Base-by-base conservation (phyloP, 2,113 vertebrate genomes). In the Antechinus stuartii region DNA sequence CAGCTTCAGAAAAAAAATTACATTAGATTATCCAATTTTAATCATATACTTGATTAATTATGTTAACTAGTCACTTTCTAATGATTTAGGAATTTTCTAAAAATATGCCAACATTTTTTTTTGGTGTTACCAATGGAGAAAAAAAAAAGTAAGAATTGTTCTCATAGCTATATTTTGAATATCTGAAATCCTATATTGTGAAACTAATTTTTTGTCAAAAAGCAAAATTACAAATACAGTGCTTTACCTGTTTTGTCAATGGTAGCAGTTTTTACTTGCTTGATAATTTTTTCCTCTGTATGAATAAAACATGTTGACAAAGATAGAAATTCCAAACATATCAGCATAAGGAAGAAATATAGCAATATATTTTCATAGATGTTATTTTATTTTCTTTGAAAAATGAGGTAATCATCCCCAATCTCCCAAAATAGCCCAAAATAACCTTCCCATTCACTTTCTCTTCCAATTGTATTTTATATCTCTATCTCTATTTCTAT, bases 221-320 rank as follows among this genome's bases (percentile, higher is more conserved):
- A 94, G 3, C 92, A 93, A 95, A 84, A 49, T 47, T 90, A 2
- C 49, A 96, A 94, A 57, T 46, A 93, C 0, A 93, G 30, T 90
- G 96, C 96, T 91, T 97, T 98, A 98, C 98, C 98, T 98, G 97
- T 55, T 95, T 98, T 98, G 97, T 98, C 97, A 92, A 27, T 54
- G 19, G 91, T 96, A 94, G 90, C 54, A 94, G 94, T 52, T 97
- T 98, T 98, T 93, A 97, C 90, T 27, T 98, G 97, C 96, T 98
- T 98, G 89, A 93, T n/a, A 90, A 90, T 96, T 97, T 98, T 99
- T 95, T 98, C 98, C 56, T 98, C 98, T 98, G 96, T 95, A 95
- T 97, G 0, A 14, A 84, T 91, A 97, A 97, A 98, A 90, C 52
- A 91, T 56, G 92, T 14, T 52, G 95, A 97, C 91, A 96, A 25